These are phyloP conservation scores for Echeneis naucrates DNA, from an alignment of 2,797 vertebrate species.

Conservation along the genomic window DNA sequence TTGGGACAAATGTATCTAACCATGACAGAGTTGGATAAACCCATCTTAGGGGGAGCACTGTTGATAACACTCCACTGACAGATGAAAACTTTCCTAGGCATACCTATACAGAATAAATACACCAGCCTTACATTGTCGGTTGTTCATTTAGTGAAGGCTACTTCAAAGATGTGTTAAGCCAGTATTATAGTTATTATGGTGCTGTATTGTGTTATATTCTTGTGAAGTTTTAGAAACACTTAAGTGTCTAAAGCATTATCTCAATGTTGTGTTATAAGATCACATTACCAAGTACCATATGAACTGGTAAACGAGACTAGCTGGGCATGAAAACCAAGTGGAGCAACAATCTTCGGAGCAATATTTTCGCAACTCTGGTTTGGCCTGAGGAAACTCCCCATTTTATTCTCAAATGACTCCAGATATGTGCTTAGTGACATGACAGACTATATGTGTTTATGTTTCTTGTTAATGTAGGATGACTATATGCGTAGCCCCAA, in stretches of 20 bases:
- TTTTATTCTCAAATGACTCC: not conserved
- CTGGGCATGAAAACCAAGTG: not conserved
- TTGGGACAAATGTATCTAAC: not conserved
- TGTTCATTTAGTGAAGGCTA: not conserved
- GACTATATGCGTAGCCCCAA: not conserved
- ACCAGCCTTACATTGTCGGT: not conserved
- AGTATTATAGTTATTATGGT: not conserved
- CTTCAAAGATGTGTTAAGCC: not conserved
- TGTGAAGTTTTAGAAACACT: not conserved
- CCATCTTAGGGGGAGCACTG: not conserved
- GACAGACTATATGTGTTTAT: not conserved
- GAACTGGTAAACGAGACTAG: not conserved
- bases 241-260: constrained; percentile 2
- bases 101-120: not conserved
- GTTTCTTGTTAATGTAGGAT: not conserved
- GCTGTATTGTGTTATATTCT: not conserved
- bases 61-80: not conserved
- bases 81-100: not conserved
- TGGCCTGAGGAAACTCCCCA: not conserved
- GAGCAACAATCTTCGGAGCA: not conserved
- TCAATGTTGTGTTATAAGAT: not conserved
- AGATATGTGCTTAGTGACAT: not conserved
- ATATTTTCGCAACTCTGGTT: not conserved
- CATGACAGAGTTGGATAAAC: not conserved
- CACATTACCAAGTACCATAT: not conserved